Evolutionary conservation across 2,797 vertebrate genomes (phyloP).

Genomic region (Propithecus deckenii): DNA sequence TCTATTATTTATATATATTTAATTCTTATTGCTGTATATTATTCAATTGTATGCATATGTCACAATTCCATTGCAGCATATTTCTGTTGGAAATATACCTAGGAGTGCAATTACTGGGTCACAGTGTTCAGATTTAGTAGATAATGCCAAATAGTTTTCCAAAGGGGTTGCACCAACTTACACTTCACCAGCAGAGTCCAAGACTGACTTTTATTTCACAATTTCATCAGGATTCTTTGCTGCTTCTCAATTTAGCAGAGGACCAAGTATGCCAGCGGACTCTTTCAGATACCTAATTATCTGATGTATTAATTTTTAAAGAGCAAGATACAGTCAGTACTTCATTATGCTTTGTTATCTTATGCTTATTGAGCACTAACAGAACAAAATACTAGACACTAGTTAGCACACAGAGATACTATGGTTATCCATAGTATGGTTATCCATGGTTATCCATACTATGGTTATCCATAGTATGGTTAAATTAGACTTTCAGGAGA

Average conservation of each 20-base stretch:
- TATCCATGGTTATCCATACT: background rate
- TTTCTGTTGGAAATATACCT: background rate
- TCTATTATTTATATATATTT: background rate
- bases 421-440: background rate
- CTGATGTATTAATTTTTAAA: slow-evolving; percentile 48
- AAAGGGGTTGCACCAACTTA: background rate
- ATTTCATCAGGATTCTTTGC: background rate
- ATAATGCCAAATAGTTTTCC: background rate
- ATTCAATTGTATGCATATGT: background rate
- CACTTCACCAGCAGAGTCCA: background rate
- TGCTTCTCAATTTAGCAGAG: background rate
- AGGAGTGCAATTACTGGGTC: background rate
- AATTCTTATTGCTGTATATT: background rate
- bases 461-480: background rate
- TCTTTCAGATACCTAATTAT: background rate
- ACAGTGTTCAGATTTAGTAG: background rate
- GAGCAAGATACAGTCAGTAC: background rate
- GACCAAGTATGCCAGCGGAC: background rate
- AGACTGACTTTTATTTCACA: background rate
- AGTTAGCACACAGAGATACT: background rate
- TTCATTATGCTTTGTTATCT: background rate
- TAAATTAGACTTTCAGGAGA: slow-evolving; percentile 34
- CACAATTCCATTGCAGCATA: background rate
- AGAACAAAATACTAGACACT: background rate
- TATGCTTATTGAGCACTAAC: background rate